Base-by-base conservation (phyloP, 2,888 invertebrate species). In the Meandrusa payeni region DNA sequence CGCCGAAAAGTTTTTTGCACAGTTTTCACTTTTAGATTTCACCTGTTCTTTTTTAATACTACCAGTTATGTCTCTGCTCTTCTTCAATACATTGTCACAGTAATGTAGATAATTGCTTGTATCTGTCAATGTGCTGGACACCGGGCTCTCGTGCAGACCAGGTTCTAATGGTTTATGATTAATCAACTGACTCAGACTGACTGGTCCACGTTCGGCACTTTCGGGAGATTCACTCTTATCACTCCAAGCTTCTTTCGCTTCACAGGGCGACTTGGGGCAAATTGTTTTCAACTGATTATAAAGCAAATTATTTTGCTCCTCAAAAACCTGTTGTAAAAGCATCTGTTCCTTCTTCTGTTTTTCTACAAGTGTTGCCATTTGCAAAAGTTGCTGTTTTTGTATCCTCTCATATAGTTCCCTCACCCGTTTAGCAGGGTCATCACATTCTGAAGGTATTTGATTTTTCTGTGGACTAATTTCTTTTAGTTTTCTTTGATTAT, bases 341-440 rank as follows among this genome's bases (percentile, higher is more conserved):
- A 87, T 69, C 56, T 93, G 92, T 59, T 93, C 93, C 32, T 79
- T 82, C 45, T 91, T 90, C 60, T 93, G 93, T 41, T 91, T 90
- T 20, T 89, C 88, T 2, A 93, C 80, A 36, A 93, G 66, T 38
- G 85, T 89, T 0, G 88, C 75, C 88, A 93, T 91, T 64, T 92
- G 90, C 23, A 85, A 73, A 3, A 91, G 86, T 60, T 94, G 93
- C 49, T 92, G 90, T 20, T 89, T 89, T 55, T 92, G 91, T 47
- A 92, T 77, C 58, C 79, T 86, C 13, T 87, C 85, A 43, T 86
- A 87, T 1, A 87, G 65, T 65, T 78, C 89, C 54, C 68, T 59
- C 1, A 87, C 77, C 31, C 69, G 66, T 0, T 66, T 49, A 0
- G 79, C 85, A 0, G 86, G 85, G 42, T 87, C 79, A 2, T 77